Percentiles rank a stretch among this genome's conserved stretches.
Evolutionary conservation across 2,888 invertebrate species (phyloP).

Genomic region (Byasa hedistus): DNA sequence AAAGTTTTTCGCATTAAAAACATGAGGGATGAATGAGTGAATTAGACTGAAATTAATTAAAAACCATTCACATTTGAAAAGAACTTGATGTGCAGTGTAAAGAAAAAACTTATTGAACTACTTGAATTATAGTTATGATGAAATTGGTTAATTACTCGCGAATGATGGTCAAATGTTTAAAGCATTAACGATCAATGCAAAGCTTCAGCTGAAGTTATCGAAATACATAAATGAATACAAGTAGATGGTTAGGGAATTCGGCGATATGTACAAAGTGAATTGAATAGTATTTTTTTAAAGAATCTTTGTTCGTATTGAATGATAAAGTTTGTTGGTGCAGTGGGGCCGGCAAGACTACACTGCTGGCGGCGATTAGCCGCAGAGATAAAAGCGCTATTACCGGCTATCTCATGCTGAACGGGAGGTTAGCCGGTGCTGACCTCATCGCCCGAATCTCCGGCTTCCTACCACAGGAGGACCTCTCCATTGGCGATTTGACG

Average conservation of each 20-base stretch:
- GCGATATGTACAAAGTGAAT: not conserved
- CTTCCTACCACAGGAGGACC: constrained; percentile 92
- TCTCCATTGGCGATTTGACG: constrained; percentile 88
- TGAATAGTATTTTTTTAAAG: not conserved
- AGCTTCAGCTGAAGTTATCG: not conserved
- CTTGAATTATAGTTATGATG: not conserved
- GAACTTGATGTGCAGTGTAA: not conserved
- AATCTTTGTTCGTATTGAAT: constrained; percentile 14
- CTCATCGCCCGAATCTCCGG: constrained; percentile 88
- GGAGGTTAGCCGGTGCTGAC: constrained; percentile 80
- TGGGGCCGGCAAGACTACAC: constrained; percentile 88
- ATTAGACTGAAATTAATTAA: not conserved
- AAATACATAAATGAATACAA: no score
- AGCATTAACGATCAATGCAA: no score
- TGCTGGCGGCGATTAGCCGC: constrained; percentile 86
- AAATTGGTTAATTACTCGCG: not conserved
- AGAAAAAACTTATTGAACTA: not conserved
- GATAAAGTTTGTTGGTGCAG: constrained; percentile 56
- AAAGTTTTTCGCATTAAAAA: not conserved
- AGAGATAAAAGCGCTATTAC: constrained; percentile 83
- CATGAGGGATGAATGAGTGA: not conserved
- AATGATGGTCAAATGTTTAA: not conserved
- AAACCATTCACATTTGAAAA: not conserved
- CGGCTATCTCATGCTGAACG: constrained; percentile 86
- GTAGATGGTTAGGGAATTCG: no score